These are phyloP conservation scores for Bombus cullumanus DNA, from an alignment of 1,140 invertebrate genomes.

Conservation along the genomic window DNA sequence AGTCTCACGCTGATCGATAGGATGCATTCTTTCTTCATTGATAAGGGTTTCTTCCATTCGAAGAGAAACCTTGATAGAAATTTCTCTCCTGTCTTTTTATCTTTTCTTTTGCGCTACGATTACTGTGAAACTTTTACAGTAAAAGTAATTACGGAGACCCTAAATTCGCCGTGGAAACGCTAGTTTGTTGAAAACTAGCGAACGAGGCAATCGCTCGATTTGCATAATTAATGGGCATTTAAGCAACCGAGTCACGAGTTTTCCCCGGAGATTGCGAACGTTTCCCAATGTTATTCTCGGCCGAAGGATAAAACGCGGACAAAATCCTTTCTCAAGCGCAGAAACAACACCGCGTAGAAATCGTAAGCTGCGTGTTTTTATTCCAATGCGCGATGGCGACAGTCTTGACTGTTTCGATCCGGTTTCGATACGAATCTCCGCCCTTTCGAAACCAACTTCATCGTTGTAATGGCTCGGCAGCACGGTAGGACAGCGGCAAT, in stretches of 20 bases:
- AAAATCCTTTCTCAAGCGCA: background rate
- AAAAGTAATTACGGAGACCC: background rate
- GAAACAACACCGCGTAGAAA: background rate
- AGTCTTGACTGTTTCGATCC: constrained; percentile 25
- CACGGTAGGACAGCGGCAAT: background rate
- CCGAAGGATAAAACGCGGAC: background rate
- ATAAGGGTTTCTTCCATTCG: background rate
- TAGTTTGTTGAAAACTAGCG: background rate
- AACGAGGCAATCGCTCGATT: constrained; percentile 36
- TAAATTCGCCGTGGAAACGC: background rate
- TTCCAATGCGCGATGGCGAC: constrained; percentile 5
- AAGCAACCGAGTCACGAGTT: constrained; percentile 41
- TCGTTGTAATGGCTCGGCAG: constrained; percentile 31
- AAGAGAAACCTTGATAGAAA: background rate
- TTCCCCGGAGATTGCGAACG: constrained; percentile 11
- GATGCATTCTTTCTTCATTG: constrained; percentile 5
- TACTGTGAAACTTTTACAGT: background rate
- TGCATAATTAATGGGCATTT: constrained; percentile 47
- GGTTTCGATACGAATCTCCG: constrained; percentile 37
- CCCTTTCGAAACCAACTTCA: background rate
- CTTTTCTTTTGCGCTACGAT: background rate
- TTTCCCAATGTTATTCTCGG: background rate
- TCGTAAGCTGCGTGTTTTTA: constrained; percentile 23
- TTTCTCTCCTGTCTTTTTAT: background rate
- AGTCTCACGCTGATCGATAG: constrained; percentile 53